Evolutionary conservation across 1,140 invertebrate species (phyloP).

Genomic region (Lysiphlebus fabarum): DNA sequence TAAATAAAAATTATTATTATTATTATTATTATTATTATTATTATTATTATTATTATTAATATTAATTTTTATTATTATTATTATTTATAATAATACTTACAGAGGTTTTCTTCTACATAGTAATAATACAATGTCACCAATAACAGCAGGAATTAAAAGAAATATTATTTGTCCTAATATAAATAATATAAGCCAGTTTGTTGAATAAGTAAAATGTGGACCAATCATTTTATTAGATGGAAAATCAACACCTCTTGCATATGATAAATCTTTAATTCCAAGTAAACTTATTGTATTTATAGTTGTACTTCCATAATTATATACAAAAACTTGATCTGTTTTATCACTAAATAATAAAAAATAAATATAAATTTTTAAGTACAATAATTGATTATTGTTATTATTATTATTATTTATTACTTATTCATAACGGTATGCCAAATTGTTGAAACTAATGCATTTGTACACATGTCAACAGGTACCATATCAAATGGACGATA

Average conservation of each 20-base stretch:
- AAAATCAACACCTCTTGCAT: slow-evolving; percentile 48
- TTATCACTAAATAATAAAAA: slow-evolving; percentile 3
- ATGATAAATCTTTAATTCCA: slow-evolving; percentile 55
- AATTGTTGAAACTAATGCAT: slow-evolving; percentile 70
- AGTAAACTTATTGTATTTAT: slow-evolving; percentile 65
- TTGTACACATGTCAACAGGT: slow-evolving; percentile 79
- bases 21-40: too few species aligned
- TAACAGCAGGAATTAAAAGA: slow-evolving; percentile 61
- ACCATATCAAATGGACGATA: slow-evolving; percentile 59
- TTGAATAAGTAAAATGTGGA: slow-evolving; percentile 30
- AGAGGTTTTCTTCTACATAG: slow-evolving; percentile 36
- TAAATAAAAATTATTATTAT: too few species aligned
- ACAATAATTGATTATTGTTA: neutral
- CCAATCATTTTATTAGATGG: slow-evolving; percentile 10
- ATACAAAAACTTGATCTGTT: slow-evolving; percentile 52
- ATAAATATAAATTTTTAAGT: too few species aligned
- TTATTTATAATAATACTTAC: too few species aligned
- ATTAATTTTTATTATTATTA: too few species aligned
- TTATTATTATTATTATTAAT: too few species aligned
- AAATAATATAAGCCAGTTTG: slow-evolving; percentile 32
- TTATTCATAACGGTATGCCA: slow-evolving; percentile 61
- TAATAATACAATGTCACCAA: slow-evolving; percentile 51
- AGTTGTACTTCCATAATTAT: slow-evolving; percentile 67
- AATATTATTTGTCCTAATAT: slow-evolving; percentile 46
- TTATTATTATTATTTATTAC: slow-evolving; percentile 16